Evolutionary conservation across 1,140 invertebrate genomes (phyloP).

Genomic region (Drosophila varians): DNA sequence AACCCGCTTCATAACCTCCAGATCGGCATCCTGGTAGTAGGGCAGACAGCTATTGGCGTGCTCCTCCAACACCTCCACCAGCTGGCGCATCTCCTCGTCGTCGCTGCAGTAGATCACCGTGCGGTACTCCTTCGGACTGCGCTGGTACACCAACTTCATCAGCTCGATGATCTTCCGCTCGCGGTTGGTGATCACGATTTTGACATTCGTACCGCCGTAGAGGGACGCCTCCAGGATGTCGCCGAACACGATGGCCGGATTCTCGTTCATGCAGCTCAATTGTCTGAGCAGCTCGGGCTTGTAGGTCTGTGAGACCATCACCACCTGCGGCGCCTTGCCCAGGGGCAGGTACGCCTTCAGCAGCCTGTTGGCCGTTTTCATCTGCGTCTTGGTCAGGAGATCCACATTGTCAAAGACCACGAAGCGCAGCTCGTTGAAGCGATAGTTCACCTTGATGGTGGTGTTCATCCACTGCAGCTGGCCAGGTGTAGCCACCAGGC

Average conservation of each 20-base stretch:
- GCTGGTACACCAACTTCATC: slow-evolving; percentile 11
- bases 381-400: slow-evolving; percentile 21
- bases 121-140: slow-evolving; percentile 26
- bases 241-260: slow-evolving; percentile 47
- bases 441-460: not conserved
- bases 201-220: slow-evolving; percentile 28
- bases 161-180: slow-evolving; percentile 6
- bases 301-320: slow-evolving; percentile 38
- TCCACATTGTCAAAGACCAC: slow-evolving; percentile 57
- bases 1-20: slow-evolving; percentile 18
- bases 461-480: slow-evolving; percentile 40
- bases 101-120: slow-evolving; percentile 47
- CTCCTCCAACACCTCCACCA: not conserved
- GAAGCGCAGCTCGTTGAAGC: slow-evolving; percentile 13
- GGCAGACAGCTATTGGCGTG: slow-evolving; percentile 34
- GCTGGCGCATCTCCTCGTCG: slow-evolving; percentile 30
- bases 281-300: not conserved
- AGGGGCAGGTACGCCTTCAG: not conserved
- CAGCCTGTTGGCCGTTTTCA: not conserved
- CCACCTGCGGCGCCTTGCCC: slow-evolving; percentile 24
- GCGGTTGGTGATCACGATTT: not conserved
- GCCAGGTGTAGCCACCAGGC: slow-evolving; percentile 46
- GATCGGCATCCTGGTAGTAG: slow-evolving; percentile 41
- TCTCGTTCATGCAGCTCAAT: slow-evolving; percentile 6
- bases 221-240: slow-evolving; percentile 58